Base-by-base conservation (phyloP, 2,797 vertebrate genomes). In the Salmo trutta region DNA sequence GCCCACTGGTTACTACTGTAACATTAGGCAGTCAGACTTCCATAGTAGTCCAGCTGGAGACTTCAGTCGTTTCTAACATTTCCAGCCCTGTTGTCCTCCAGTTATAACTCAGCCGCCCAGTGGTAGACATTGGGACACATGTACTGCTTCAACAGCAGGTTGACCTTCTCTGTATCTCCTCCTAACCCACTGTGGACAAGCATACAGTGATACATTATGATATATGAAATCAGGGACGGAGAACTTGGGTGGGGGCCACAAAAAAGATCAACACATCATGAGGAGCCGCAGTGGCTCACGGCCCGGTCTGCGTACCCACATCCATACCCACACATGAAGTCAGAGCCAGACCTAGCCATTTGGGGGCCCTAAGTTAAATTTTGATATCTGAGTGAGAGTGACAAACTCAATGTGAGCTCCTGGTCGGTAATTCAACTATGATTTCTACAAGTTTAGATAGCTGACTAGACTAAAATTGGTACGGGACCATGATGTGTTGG, bases 81-180 rank as follows among this genome's bases (percentile, higher is more conserved):
- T 10, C 19, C 3, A 19, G 15, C 10, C 24, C 14, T 47, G 31
- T 29, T 19, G 3, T 62, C 15, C 53, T 59, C 85, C 87, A 1
- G 66, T 64, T 64, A 10, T 14, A 10, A 64, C 59, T 64, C 59
- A 64, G 19, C 74, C 0, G 72, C 69, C 93, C 91, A 94, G 88
- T 83, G 84, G 84, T 91, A 88, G 77, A 87, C 33, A 1, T 78
- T 85, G 7, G 93, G 90, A 85, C 94, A 95, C 89, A 93, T 91
- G 88, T 94, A 93, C 84, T 93, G 93, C 69, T 82, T 93, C 54
- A 94, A 82, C 83, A 94, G 90, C 78, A 79, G 80, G 81, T 93
- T 91, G 76, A 94, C 86, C 65, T 78, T 5, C 41, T 47, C 94
- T 29, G 70, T 3, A 74, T 94, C 91, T 64, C 85, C 93, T 24